Conservation (phyloP, 2,888 invertebrate genomes). For the Chelonus formosanus region DNA sequence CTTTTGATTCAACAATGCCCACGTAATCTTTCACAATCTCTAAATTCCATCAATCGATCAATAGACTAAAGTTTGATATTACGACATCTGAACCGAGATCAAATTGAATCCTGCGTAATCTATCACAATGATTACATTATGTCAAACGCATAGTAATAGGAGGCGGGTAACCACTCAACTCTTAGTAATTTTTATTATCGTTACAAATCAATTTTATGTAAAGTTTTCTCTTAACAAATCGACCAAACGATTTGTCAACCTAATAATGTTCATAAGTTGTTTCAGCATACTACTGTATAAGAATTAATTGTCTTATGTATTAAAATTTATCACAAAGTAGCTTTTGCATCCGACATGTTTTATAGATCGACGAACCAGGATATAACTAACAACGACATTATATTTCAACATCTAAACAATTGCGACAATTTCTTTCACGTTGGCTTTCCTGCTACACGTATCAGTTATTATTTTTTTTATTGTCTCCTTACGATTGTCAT, state of each 20-base stretch:
- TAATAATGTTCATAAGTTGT: not conserved
- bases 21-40: slow-evolving; percentile 26
- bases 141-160: no score
- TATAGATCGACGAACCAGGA: slow-evolving; percentile 59
- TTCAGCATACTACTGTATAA: not conserved
- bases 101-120: slow-evolving; percentile 24
- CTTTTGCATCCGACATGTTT: slow-evolving; percentile 40
- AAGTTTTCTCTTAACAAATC: not conserved
- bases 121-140: not conserved
- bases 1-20: slow-evolving; percentile 23
- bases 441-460: slow-evolving; percentile 21
- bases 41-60: slow-evolving; percentile 20
- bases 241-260: not conserved
- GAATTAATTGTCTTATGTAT: not conserved
- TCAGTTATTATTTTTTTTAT: slow-evolving; percentile 35
- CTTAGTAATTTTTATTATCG: not conserved
- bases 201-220: not conserved
- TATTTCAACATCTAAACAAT: slow-evolving; percentile 37
- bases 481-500: not conserved
- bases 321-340: slow-evolving; percentile 1
- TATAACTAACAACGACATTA: slow-evolving; percentile 39
- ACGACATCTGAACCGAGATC: slow-evolving; percentile 23
- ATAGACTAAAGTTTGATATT: slow-evolving; percentile 16
- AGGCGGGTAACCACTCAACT: no score
- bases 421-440: slow-evolving; percentile 40